Percentiles rank a stretch among this genome's conserved stretches.
Evolutionary conservation across 2,113 vertebrate species (phyloP).

Genomic region (Vulpes ferrilata): DNA sequence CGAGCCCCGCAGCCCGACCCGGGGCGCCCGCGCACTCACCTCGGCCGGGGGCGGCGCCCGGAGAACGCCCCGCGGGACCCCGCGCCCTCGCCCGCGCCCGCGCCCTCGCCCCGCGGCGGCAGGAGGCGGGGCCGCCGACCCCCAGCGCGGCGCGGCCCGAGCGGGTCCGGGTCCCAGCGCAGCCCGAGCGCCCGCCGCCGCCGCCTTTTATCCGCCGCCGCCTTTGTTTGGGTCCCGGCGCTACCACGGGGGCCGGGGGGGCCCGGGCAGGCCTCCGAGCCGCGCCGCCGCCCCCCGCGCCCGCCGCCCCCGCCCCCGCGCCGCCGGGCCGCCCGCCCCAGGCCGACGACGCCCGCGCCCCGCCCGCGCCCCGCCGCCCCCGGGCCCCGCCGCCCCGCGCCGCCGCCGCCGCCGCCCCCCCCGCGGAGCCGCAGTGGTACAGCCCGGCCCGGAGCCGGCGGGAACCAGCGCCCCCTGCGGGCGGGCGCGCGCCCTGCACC

Average conservation of each 20-base stretch:
- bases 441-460: no score
- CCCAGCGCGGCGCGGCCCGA: constrained; percentile 25
- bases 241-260: constrained; percentile 75
- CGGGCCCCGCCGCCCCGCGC: not conserved
- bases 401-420: no score
- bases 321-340: not conserved
- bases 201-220: constrained; percentile 82
- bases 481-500: no score
- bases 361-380: not conserved
- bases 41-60: constrained; percentile 9
- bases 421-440: no score
- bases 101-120: constrained; percentile 38
- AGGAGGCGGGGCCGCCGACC: not conserved
- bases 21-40: constrained; percentile 68
- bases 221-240: constrained; percentile 82
- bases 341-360: not conserved
- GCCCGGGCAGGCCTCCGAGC: not conserved
- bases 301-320: not conserved
- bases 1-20: no score
- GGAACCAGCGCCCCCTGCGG: no score
- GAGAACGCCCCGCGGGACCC: no score
- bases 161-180: not conserved
- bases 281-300: not conserved
- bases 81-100: not conserved
- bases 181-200: constrained; percentile 19